A percentile compares a stretch with the other conserved stretches of the same genome.
Evolutionary conservation across 1,140 invertebrate species (phyloP).

Genomic region (Muscidifurax raptorellus): DNA sequence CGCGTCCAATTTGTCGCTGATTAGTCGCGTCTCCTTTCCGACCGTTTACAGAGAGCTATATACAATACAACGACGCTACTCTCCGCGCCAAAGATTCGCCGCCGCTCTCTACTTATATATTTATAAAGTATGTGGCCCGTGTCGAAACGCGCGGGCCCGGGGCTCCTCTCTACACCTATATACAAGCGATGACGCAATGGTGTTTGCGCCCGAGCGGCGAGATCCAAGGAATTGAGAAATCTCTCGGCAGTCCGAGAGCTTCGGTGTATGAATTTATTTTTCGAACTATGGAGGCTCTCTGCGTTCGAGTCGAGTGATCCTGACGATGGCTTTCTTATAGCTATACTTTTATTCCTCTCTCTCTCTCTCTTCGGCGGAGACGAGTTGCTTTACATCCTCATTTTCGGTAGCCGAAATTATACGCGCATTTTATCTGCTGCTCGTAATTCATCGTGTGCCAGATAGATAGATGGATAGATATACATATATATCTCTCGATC

Average conservation of each 20-base stretch:
- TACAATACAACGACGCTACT: too few relatives aligned
- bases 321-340: neutral
- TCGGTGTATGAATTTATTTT: neutral
- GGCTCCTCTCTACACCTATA: too few relatives aligned
- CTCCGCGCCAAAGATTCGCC: too few relatives aligned
- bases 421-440: too few relatives aligned
- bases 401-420: too few relatives aligned
- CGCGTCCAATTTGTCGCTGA: constrained; percentile 46
- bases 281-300: neutral
- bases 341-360: neutral
- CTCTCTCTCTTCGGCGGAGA: too few relatives aligned
- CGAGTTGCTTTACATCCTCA: too few relatives aligned
- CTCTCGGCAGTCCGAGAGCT: neutral
- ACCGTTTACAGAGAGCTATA: neutral
- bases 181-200: neutral
- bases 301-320: too few relatives aligned
- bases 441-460: neutral
- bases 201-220: neutral
- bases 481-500: too few relatives aligned
- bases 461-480: too few relatives aligned
- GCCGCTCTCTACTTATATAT: too few relatives aligned
- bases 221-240: constrained; percentile 12
- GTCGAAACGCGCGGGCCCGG: neutral
- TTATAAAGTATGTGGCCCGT: neutral
- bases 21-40: constrained; percentile 17